Evolutionary conservation across 2,797 vertebrate species (phyloP).

Genomic region (Lepus oiostolus): DNA sequence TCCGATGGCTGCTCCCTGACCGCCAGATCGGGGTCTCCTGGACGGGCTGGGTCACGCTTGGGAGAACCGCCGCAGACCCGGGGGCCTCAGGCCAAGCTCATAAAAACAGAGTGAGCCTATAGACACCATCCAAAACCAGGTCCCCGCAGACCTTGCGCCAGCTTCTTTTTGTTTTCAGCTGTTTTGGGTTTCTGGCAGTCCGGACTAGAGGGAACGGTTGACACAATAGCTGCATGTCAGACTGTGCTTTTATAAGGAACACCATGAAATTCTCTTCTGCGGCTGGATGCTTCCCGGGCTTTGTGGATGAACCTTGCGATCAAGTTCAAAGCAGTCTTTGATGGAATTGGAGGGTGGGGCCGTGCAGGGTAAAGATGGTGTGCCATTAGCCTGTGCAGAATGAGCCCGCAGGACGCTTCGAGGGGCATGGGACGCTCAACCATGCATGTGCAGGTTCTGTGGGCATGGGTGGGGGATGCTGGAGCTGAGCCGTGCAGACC

Average conservation of each 20-base stretch:
- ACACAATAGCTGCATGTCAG: constrained; percentile 62
- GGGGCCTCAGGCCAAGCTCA: not conserved
- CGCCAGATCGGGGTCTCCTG: not conserved
- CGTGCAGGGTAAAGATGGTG: not conserved
- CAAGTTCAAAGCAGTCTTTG: constrained; percentile 57
- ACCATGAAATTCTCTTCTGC: not conserved
- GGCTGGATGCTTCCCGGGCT: constrained; percentile 44
- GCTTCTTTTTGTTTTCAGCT: constrained; percentile 30
- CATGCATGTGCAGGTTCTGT: not conserved
- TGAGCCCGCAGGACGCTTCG: not conserved
- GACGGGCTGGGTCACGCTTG: accelerated
- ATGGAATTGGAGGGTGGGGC: not conserved
- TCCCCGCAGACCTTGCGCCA: not conserved
- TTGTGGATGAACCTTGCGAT: constrained; percentile 30
- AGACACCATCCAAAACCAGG: accelerated
- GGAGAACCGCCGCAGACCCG: not conserved
- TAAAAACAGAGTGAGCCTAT: not conserved
- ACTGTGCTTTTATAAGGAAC: constrained; percentile 65
- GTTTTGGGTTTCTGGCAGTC: constrained; percentile 48
- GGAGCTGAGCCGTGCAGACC: too few species aligned
- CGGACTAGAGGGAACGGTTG: not conserved
- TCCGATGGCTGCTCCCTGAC: not conserved
- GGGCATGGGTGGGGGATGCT: accelerated
- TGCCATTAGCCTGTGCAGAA: not conserved
- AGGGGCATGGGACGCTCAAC: not conserved